Evolutionary conservation across 2,113 vertebrate genomes (phyloP), one percentile per base, ranked within the genome.

Genomic region (Odocoileus hemionus): DNA sequence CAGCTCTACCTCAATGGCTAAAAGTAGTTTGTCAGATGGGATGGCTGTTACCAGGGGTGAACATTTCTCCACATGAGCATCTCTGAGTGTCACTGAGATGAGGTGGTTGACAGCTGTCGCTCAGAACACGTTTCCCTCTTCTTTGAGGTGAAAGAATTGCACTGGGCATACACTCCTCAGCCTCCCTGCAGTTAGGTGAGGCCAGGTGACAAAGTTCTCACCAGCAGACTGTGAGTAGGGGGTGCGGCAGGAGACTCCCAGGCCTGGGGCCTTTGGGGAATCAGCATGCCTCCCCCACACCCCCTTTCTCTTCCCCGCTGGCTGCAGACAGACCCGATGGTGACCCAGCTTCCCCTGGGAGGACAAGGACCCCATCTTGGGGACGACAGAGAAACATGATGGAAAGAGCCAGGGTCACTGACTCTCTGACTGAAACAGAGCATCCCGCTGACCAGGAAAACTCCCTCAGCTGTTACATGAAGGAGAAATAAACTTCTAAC

Each of bases 241-340:
- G 28, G 4, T 28, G 70, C 6, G 0, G 16, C 10, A 47, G 25
- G 61, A 55, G 57, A 16, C 14, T 28, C 26, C 74, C 6, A 33
- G 57, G 28, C 9, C n/a, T 23, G 33, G 78, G 2, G 47, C 25
- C 16, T 21, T 2, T 0, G 6, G 39, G 28, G 2, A 4, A 30
- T 60, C 30, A 12, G 7, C 0, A 11, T 55, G 28, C 13, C 23
- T 84, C 3, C 10, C 30, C 33, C 52, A 1, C 4, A 10, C 11
- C 54, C 26, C 15, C 67, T 54, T 17, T 82, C 39, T 43, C 43
- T n/a, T 87, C 85, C 30, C 14, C 1, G 1, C 13, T 26, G 57
- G 50, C 19, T 87, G 26, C 21, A 89, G 17, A 78, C 14, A 33
- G 23, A 39, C 33, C 33, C 36, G 70, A 70, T 5, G 36, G 21